Base-by-base conservation (phyloP, 2,888 invertebrate genomes). In the Bursaphelenchus okinawaensis region DNA sequence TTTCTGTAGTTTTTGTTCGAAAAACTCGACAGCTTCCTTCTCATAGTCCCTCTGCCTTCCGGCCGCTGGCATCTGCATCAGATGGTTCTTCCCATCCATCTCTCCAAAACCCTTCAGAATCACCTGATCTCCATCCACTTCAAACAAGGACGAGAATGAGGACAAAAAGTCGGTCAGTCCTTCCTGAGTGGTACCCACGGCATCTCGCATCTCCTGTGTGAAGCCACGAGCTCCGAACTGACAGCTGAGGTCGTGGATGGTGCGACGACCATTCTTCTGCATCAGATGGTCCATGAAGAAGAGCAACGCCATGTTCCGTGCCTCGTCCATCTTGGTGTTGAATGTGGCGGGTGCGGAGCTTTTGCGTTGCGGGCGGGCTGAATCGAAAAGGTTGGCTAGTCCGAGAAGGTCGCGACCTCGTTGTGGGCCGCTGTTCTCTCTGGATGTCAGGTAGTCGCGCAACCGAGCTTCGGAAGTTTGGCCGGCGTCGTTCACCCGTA, bases 191-290 rank as follows among this genome's bases (percentile, higher is more conserved):
- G 77, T 76, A 50, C 82, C 82, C n/a, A 80, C 82, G 23, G 82
- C 79, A 85, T 92, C 92, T 78, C 93, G 87, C 95, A 96, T 96
- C 87, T 96, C 96, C 86, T 93, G 92, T 24, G 96, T 94, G 86
- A 98, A 98, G 76, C 93, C 95, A 85, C 94, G 93, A 77, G 95
- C 94, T 82, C 96, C 96, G 86, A 98, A 98, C 86, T 96, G 94
- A 85, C 96, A 96, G 84, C 93, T 93, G 78, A 98, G 88, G 87
- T 98, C 96, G 67, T 81, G 81, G 52, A 81, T 80, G 8, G 81
- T 81, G 50, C 81, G 72, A 52, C 56, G 59, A 51, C 76, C 75
- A 29, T 63, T 67, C 66, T 75, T 76, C 85, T 95, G 94, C 88
- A 98, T 89, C 78, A 98, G 88, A 82, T 94, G 90, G 87, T 98